Evolutionary conservation across 2,113 vertebrate species (phyloP), one percentile per base, ranked within the genome.

Genomic region (Paedocypris sp.): DNA sequence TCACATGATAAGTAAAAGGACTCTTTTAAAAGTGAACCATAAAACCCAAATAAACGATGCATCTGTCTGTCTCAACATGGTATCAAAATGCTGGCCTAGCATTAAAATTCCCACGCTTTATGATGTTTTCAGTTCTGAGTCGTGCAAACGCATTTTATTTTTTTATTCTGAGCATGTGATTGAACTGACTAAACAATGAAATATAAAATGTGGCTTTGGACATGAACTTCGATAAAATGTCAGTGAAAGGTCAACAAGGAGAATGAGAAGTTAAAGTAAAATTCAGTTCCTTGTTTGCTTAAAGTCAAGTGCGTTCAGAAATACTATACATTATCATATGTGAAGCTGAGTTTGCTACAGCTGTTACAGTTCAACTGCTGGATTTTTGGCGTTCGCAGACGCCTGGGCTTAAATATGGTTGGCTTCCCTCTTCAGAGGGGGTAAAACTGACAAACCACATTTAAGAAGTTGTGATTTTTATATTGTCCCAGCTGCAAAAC

Each of bases 21-120:
- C n/a, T n/a, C n/a, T n/a, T n/a, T n/a, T n/a, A n/a, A n/a, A n/a
- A n/a, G n/a, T n/a, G n/a, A n/a, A n/a, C n/a, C n/a, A n/a, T n/a
- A n/a, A n/a, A n/a, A n/a, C n/a, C n/a, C n/a, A n/a, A n/a, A n/a
- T n/a, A n/a, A n/a, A n/a, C n/a, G n/a, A n/a, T n/a, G n/a, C n/a
- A n/a, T n/a, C n/a, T n/a, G n/a, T n/a, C n/a, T n/a, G n/a, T n/a
- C n/a, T n/a, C n/a, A n/a, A n/a, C n/a, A n/a, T n/a, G n/a, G 43
- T 59, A 63, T 45, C 38, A 32, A 68, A 68, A 15, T 15, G 60
- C 53, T 64, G 66, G 62, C 39, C 28, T 9, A 33, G 52, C 60
- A 15, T 51, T 31, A 45, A 42, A 49, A 29, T 28, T 49, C n/a
- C n/a, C 26, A 18, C 4, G 23, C 43, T 50, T 35, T 31, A 51